Percentiles rank a stretch among this genome's conserved stretches.
Evolutionary conservation across 2,888 invertebrate species (phyloP).

Genomic region (Camponotus fellah): DNA sequence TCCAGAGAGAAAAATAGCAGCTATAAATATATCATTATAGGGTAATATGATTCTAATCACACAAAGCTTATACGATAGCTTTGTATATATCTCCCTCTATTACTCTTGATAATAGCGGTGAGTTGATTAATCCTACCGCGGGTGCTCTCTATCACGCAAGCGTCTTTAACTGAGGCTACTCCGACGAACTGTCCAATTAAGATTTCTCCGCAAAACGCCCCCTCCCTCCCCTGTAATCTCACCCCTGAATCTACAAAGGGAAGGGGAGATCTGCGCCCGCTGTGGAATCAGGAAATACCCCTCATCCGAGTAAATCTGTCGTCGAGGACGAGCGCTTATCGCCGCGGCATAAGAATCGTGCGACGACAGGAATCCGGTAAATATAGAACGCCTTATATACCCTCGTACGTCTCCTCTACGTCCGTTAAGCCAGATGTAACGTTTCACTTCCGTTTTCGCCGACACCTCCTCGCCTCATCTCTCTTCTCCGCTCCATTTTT

Average conservation of each 20-base stretch:
- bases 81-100: neutral
- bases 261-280: constrained; percentile 31
- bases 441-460: constrained; percentile 82
- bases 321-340: constrained; percentile 71
- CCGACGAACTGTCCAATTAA: constrained; percentile 72
- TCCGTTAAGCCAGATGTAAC: constrained; percentile 83
- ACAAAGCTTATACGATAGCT: neutral
- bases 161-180: constrained; percentile 57
- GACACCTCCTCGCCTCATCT: constrained; percentile 59
- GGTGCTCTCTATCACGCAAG: constrained; percentile 66
- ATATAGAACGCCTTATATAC: constrained; percentile 76
- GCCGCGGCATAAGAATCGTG: constrained; percentile 71
- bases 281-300: constrained; percentile 72
- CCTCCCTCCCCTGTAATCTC: constrained; percentile 60
- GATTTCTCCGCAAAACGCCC: constrained; percentile 68
- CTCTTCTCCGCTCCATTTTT: constrained; percentile 39
- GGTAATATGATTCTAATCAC: constrained; percentile 14
- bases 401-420: constrained; percentile 68
- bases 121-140: constrained; percentile 66
- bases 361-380: constrained; percentile 78
- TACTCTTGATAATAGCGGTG: constrained; percentile 56
- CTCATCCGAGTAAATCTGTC: constrained; percentile 73
- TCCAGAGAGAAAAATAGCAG: neutral
- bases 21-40: constrained; percentile 10
- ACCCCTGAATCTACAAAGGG: constrained; percentile 63